A percentile compares a stretch with the other conserved stretches of the same genome.
phyloP scores from a whole-genome alignment of 1,140 invertebrate species.

The Drosophila rufa region DNA sequence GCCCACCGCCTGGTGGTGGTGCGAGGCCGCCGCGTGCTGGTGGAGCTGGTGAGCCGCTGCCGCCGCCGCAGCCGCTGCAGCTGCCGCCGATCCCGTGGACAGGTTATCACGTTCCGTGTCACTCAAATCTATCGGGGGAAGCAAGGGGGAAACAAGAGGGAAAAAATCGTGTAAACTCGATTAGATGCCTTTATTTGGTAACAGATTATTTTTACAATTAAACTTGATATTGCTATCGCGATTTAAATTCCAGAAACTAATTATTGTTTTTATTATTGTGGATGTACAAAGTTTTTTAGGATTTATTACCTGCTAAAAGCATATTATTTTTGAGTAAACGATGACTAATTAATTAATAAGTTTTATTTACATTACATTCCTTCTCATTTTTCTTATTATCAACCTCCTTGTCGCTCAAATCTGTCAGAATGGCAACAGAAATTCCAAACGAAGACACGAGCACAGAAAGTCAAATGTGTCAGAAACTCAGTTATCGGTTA shows the following conservation, averaged over 20 bases:
- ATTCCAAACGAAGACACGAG: slow-evolving; percentile 8
- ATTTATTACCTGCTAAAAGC: background rate
- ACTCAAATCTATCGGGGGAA: slow-evolving; percentile 85
- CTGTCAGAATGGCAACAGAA: slow-evolving; percentile 86
- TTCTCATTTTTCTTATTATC: slow-evolving; percentile 51
- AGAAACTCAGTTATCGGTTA: slow-evolving; percentile 33
- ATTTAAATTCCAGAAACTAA: background rate
- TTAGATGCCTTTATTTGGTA: background rate
- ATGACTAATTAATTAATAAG: background rate
- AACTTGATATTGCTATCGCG: background rate
- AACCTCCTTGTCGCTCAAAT: slow-evolving; percentile 82
- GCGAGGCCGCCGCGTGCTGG: slow-evolving; percentile 69
- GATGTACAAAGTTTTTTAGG: too few relatives aligned
- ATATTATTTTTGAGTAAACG: background rate
- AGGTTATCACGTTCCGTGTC: slow-evolving; percentile 84
- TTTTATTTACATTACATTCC: background rate
- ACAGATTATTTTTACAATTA: background rate
- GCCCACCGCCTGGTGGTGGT: slow-evolving; percentile 61
- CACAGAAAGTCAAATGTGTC: slow-evolving; percentile 30
- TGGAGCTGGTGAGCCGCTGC: slow-evolving; percentile 71
- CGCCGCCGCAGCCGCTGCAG: slow-evolving; percentile 68
- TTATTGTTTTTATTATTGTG: too few relatives aligned
- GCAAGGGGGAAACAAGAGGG: slow-evolving; percentile 85
- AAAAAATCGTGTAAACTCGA: background rate
- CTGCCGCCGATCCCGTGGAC: slow-evolving; percentile 74